These are phyloP conservation scores for Leistus spinibarbis DNA, from an alignment of 2,888 invertebrate species.

Conservation along the genomic window DNA sequence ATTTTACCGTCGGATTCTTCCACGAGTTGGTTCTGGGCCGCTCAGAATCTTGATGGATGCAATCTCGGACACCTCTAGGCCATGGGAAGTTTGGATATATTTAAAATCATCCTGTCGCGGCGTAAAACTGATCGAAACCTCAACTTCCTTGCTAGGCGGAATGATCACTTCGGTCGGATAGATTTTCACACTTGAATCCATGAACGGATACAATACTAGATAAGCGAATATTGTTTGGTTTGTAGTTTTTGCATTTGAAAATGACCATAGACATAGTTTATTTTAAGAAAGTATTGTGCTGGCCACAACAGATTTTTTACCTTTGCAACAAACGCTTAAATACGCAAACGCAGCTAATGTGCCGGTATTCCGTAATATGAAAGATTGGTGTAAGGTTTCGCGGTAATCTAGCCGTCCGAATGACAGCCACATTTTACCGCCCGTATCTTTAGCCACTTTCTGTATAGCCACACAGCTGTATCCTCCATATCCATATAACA, in stretches of 20 bases:
- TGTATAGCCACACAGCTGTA: slow-evolving; percentile 59
- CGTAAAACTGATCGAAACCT: slow-evolving; percentile 49
- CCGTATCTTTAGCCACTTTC: slow-evolving; percentile 62
- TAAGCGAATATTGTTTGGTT: no score
- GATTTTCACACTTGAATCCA: slow-evolving; percentile 47
- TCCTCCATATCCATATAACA: slow-evolving; percentile 67
- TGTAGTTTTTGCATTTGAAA: background rate
- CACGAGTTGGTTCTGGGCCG: slow-evolving; percentile 53
- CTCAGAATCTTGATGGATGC: slow-evolving; percentile 51
- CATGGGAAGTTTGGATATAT: slow-evolving; percentile 45
- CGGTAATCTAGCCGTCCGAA: slow-evolving; percentile 62
- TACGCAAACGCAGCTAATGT: slow-evolving; percentile 61
- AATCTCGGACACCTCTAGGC: slow-evolving; percentile 49
- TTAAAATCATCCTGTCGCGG: slow-evolving; percentile 50
- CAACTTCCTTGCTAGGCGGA: slow-evolving; percentile 49
- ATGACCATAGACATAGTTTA: background rate
- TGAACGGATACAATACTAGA: slow-evolving; percentile 24
- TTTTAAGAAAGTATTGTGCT: slow-evolving; percentile 32
- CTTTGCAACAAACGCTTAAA: slow-evolving; percentile 48
- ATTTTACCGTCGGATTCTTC: slow-evolving; percentile 49
- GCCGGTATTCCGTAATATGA: slow-evolving; percentile 63
- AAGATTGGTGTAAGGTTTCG: slow-evolving; percentile 56
- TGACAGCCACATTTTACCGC: slow-evolving; percentile 64
- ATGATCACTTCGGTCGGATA: slow-evolving; percentile 49
- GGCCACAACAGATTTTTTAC: no score